Evolutionary conservation across 2,888 invertebrate species (phyloP).

Genomic region (Pterostichus madidus): DNA sequence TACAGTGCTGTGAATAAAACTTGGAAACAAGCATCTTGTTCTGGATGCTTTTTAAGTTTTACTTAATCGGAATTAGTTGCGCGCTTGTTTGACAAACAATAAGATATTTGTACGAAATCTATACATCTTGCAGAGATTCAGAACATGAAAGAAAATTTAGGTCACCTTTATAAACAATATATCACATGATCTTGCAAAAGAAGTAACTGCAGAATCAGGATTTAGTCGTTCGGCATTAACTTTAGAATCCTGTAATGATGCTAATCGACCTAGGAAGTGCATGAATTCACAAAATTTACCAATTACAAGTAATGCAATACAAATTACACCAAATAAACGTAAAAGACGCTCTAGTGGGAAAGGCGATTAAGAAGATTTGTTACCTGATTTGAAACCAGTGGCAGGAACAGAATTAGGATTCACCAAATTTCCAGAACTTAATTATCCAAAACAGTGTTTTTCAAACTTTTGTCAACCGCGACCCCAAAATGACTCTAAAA

Average conservation of each 20-base stretch:
- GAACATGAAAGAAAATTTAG: conserved; percentile 84
- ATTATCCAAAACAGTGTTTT: conserved; percentile 89
- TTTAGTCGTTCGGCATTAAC: conserved; percentile 90
- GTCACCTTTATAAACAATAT: conserved; percentile 87
- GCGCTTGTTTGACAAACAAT: conserved; percentile 89
- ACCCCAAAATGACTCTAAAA: too few species aligned
- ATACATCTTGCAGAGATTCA: conserved; percentile 84
- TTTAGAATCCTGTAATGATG: conserved; percentile 85
- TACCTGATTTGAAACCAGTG: conserved; percentile 90
- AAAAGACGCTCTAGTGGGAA: conserved; percentile 78
- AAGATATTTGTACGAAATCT: conserved; percentile 85
- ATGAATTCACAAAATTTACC: conserved; percentile 72
- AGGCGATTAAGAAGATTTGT: conserved; percentile 84
- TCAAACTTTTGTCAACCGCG: too few species aligned
- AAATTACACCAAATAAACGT: conserved; percentile 71
- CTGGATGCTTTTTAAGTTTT: conserved; percentile 88
- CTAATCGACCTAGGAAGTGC: conserved; percentile 85
- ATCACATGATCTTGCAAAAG: conserved; percentile 80
- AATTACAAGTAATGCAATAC: conserved; percentile 66
- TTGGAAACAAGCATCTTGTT: conserved; percentile 85
- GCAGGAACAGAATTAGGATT: conserved; percentile 91
- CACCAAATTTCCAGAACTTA: conserved; percentile 85
- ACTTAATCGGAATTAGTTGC: conserved; percentile 90
- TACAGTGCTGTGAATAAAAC: conserved; percentile 86
- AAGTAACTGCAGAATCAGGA: conserved; percentile 86